These are phyloP conservation scores for Turritopsis dohrnii DNA, from an alignment of 30 jellyfish, hydroid and myxozoan species.

Conservation along the genomic window DNA sequence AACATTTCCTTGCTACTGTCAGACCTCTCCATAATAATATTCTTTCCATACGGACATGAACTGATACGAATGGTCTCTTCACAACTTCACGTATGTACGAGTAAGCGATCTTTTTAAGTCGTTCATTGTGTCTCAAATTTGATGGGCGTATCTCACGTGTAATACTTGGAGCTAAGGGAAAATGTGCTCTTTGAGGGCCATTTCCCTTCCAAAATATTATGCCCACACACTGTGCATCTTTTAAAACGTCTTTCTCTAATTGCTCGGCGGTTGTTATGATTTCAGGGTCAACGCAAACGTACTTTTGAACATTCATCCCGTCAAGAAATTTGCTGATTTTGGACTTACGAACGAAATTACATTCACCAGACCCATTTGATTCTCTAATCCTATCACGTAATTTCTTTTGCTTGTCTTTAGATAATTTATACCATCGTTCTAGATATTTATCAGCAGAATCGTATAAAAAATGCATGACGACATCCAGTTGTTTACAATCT, in stretches of 20 bases:
- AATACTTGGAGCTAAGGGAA: constrained; percentile 51
- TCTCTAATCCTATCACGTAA: constrained; percentile 3
- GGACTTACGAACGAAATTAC: constrained; percentile 54
- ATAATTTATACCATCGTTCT: constrained; percentile 55
- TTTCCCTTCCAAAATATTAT: constrained; percentile 84
- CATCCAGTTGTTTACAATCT: constrained; percentile 59
- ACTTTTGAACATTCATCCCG: constrained; percentile 41
- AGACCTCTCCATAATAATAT: constrained; percentile 56
- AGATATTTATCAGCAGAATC: constrained; percentile 40
- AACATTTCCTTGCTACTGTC: constrained; percentile 47
- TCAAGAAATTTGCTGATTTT: constrained; percentile 51
- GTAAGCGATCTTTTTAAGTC: constrained; percentile 54
- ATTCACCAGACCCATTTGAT: constrained; percentile 47
- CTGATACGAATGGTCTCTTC: constrained; percentile 64
- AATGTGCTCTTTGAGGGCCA: constrained; percentile 77
- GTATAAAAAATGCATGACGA: constrained; percentile 69
- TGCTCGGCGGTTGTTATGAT: constrained; percentile 51
- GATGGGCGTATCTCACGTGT: constrained; percentile 57
- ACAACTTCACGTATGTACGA: constrained; percentile 35
- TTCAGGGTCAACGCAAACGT: constrained; percentile 91
- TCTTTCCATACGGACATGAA: constrained; percentile 83
- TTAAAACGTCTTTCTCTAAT: constrained; percentile 55
- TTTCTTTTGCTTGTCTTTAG: background rate
- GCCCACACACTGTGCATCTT: constrained; percentile 62
- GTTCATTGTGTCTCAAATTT: constrained; percentile 47